Evolutionary conservation across 2,113 vertebrate genomes (phyloP), one percentile per base, ranked within the genome.

Genomic region (Thamnophis sirtalis): DNA sequence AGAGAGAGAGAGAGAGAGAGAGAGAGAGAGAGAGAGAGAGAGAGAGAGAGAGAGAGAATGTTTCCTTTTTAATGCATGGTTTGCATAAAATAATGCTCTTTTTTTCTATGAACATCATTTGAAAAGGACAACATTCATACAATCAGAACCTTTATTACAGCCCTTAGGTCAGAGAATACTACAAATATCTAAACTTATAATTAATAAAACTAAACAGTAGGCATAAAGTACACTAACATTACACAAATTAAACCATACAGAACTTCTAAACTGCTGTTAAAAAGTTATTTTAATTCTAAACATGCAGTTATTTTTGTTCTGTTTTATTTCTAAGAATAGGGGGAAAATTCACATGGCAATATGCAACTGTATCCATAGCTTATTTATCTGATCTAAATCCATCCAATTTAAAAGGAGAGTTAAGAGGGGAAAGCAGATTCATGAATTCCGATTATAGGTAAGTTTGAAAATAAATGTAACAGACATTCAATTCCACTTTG

Each of bases 381-480:
- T 43, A 87, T 53, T 53, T 26, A 33, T 54, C 50, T n/a, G 9
- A 43, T 87, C 19, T 43, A 43, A 54, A 87, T 19, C 26, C 11
- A 54, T 87, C 13, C 28, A 6, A 43, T 87, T 43, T 53, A 43
- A 54, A 48, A 48, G n/a, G 26, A 15, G 11, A 9, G 19, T 48
- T 43, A 48, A 91, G 43, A 88, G 50, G 55, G n/a, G n/a, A 68
- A n/a, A 73, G 5, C 48, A 63, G 5, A 58, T n/a, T 21, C 63
- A 88, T 26, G 13, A 49, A 88, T 92, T 84, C 91, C 55, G 51
- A 73, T 84, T 84, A 88, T 43, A 56, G 48, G 48, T 60, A 33
- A 56, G 86, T 91, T 86, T 91, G 33, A 43, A 88, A 88, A 88
- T 92, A 88, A 49, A 56, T 88, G 33, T 91, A 86, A 22, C 21